These are phyloP conservation scores for Gobio occitaniae DNA, from an alignment of 2,797 vertebrate genomes.

Conservation along the genomic window DNA sequence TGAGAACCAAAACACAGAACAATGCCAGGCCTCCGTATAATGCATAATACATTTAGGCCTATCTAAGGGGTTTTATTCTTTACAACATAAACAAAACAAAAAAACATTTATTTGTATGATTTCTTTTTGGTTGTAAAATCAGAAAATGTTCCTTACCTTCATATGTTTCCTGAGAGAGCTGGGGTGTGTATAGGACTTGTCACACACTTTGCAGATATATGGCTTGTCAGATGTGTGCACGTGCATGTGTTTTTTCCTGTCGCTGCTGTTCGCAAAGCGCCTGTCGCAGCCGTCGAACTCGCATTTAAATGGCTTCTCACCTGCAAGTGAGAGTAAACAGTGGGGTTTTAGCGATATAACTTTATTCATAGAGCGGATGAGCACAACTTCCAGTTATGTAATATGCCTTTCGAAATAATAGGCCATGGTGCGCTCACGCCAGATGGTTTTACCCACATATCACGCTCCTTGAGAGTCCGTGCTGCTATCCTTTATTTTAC, in stretches of 20 bases:
- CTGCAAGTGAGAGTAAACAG: slow-evolving; percentile 74
- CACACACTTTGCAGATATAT: slow-evolving; percentile 99
- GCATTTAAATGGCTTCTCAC: slow-evolving; percentile 99
- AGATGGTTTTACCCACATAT: slow-evolving; percentile 25
- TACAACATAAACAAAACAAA: not conserved
- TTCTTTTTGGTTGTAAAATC: not conserved
- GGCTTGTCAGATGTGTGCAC: slow-evolving; percentile 99
- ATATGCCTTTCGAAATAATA: slow-evolving; percentile 16
- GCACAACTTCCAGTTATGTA: slow-evolving; percentile 27
- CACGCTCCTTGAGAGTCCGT: not conserved
- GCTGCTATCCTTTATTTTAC: not conserved
- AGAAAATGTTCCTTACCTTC: slow-evolving; percentile 89
- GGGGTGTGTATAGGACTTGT: slow-evolving; percentile 99
- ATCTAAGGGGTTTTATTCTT: not conserved
- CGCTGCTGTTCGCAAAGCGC: slow-evolving; percentile 99
- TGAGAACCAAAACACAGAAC: not conserved
- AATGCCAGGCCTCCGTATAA: not conserved
- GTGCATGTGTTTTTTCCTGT: slow-evolving; percentile 99
- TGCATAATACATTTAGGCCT: not conserved
- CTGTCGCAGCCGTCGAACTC: slow-evolving; percentile 99
- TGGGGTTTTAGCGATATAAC: slow-evolving; percentile 30
- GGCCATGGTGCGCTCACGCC: slow-evolving; percentile 13
- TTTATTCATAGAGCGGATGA: not conserved
- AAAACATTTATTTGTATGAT: not conserved
- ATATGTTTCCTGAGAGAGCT: slow-evolving; percentile 99